Percentiles rank a stretch among this genome's conserved stretches.
phyloP scores from a whole-genome alignment of 2,888 invertebrate genomes.

The Alloplasta piceator region DNA sequence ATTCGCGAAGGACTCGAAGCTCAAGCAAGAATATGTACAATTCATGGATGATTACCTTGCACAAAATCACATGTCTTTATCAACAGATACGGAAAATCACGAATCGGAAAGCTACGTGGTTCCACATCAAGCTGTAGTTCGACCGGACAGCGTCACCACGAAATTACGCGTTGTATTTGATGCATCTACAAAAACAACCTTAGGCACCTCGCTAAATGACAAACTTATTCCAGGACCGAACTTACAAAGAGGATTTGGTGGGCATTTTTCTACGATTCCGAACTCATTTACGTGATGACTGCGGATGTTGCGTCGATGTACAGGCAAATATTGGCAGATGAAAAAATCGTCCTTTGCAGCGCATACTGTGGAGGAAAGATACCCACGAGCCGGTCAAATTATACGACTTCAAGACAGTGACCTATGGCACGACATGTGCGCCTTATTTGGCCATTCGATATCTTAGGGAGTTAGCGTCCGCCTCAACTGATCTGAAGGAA shows the following conservation, averaged over 20 bases:
- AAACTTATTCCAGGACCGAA: conserved; percentile 41
- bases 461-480: conserved; percentile 26
- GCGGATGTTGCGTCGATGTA: conserved; percentile 53
- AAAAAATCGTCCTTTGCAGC: conserved; percentile 37
- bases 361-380: conserved; percentile 50
- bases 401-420: conserved; percentile 51
- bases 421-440: conserved; percentile 48
- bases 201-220: conserved; percentile 51
- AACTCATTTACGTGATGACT: conserved; percentile 43
- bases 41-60: conserved; percentile 69
- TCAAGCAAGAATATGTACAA: conserved; percentile 56
- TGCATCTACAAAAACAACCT: conserved; percentile 23
- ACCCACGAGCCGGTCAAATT: conserved; percentile 9
- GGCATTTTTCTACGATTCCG: conserved; percentile 40
- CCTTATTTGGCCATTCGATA: conserved; percentile 58
- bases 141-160: conserved; percentile 32
- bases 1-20: conserved; percentile 44
- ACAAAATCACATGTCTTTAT: conserved; percentile 66
- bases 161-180: conserved; percentile 28
- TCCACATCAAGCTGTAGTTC: conserved; percentile 51
- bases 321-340: conserved; percentile 42
- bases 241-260: conserved; percentile 40
- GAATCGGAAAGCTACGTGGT: conserved; percentile 15
- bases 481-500: too few species aligned
- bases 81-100: background rate